Percentiles rank a stretch among this genome's conserved stretches.
phyloP scores from a whole-genome alignment of 2,888 invertebrate genomes.

The Xanthia togata region DNA sequence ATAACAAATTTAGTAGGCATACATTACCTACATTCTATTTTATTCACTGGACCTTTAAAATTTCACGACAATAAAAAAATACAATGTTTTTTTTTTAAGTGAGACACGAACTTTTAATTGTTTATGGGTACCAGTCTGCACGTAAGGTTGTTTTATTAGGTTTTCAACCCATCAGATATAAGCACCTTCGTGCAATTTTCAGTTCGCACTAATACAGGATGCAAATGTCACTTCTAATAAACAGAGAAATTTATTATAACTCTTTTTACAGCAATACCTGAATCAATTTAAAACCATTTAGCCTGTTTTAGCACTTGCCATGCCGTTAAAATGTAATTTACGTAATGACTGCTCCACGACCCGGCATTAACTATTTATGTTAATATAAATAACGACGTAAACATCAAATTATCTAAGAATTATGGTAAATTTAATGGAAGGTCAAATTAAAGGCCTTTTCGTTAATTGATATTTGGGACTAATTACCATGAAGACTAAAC shows the following conservation, averaged over 20 bases:
- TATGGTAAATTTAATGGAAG: constrained; percentile 1
- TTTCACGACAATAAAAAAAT: neutral
- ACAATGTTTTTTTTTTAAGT: neutral
- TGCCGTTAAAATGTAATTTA: constrained; percentile 14
- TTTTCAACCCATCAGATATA: neutral
- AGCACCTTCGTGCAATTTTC: neutral
- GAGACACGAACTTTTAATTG: neutral
- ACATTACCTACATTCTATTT: constrained; percentile 9
- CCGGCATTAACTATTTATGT: neutral
- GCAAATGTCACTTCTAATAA: neutral
- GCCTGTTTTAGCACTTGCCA: neutral
- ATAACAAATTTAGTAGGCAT: neutral
- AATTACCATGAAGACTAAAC: constrained; percentile 9
- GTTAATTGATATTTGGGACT: neutral
- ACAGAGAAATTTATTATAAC: neutral
- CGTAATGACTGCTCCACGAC: constrained; percentile 5
- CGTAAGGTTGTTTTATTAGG: too few relatives aligned
- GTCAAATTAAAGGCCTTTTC: constrained; percentile 13
- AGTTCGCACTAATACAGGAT: neutral
- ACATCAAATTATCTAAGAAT: neutral
- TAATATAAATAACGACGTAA: constrained; percentile 19
- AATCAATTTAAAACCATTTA: neutral
- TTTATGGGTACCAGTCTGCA: neutral
- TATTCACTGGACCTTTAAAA: neutral
- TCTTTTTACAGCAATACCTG: neutral